Evolutionary conservation across 2,113 vertebrate species (phyloP), one percentile per base, ranked within the genome.

Genomic region (Rhabdomys dilectus): DNA sequence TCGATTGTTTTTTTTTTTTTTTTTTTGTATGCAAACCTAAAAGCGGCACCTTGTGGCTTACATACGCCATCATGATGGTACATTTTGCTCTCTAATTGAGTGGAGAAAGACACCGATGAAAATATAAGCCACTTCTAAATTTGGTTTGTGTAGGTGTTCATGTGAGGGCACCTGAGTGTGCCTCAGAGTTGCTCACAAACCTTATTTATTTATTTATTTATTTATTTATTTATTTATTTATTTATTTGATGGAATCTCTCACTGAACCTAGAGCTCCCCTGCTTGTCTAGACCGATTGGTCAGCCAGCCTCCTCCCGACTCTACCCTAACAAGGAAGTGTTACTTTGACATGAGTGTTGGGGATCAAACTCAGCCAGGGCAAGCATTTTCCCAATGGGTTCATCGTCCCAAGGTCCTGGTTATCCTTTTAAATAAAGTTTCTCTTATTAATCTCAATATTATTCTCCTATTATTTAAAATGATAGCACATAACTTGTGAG

Each of bases 391-490:
- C 56, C 56, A 60, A 39, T 3, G 7, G 22, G 29, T 24, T 24
- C 8, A 29, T 42, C 4, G 39, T 42, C n/a, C 58, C 24, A 62
- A 29, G 1, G 24, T 15, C 24, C 13, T 21, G 51, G 36, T 75
- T 73, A 66, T 48, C n/a, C 24, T 82, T 94, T 88, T 72, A 72
- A 94, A 81, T 89, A 1, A 95, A 88, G 64, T 60, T 85, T 85
- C 78, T 66, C 36, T 82, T 80, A 58, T 39, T 17, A 77, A 87
- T 34, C 16, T 29, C 66, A 56, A 8, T 0, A 7, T 45, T 10
- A 34, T 80, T 91, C 94, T 95, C 48, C 60, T 76, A 60, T n/a
- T 48, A 66, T 64, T 95, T 81, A 93, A 96, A 93, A 56, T 9
- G 75, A 62, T 22, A 86, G 66, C 48, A 78, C 6, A 24, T 56